Percentiles rank a stretch among this genome's conserved stretches.
Evolutionary conservation across 2,113 vertebrate genomes (phyloP).

Genomic region (Psilopsiagon aurifrons): DNA sequence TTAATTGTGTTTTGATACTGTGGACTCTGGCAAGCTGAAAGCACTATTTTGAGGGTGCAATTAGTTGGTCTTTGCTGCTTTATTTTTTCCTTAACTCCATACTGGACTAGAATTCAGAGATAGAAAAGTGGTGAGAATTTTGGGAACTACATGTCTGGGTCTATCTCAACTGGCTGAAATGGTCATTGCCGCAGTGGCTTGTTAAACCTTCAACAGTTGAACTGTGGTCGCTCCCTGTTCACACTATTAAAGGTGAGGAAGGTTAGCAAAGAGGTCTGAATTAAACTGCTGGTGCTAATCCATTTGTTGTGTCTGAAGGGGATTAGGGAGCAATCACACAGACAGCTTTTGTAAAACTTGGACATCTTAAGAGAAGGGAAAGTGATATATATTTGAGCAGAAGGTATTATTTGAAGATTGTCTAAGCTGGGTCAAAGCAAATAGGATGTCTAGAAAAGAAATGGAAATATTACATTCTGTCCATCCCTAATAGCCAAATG

Average conservation of each 20-base stretch:
- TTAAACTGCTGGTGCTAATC: conserved; percentile 15
- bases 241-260: not conserved
- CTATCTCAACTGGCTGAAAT: not conserved
- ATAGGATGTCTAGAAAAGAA: not conserved
- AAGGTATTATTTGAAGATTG: not conserved
- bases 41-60: not conserved
- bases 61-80: not conserved
- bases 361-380: not conserved
- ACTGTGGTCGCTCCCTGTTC: not conserved
- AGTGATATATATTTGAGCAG: not conserved
- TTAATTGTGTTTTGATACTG: conserved; percentile 64
- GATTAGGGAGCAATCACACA: not conserved
- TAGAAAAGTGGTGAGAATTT: not conserved
- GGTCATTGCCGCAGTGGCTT: not conserved
- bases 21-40: not conserved
- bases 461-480: not conserved
- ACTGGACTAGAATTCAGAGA: not conserved
- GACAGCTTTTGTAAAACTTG: not conserved
- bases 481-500: not conserved
- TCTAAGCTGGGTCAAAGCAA: not conserved
- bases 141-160: not conserved
- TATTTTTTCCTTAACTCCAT: not conserved
- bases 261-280: not conserved
- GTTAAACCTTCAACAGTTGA: not conserved
- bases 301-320: not conserved